These are phyloP conservation scores for Danionella cerebrum DNA, from an alignment of 2,113 vertebrate species.

Conservation along the genomic window DNA sequence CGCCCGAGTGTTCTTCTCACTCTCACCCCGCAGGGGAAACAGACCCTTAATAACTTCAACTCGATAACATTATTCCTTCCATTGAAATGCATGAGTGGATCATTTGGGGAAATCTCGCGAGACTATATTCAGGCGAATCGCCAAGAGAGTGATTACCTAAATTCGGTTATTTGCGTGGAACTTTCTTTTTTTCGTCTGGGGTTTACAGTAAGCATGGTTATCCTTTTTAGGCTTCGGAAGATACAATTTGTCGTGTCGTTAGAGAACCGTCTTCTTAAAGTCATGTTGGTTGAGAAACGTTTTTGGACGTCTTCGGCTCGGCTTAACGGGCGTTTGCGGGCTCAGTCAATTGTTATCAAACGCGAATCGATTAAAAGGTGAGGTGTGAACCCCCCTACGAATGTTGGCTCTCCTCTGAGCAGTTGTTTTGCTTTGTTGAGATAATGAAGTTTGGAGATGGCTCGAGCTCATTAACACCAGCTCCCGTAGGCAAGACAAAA, in stretches of 20 bases:
- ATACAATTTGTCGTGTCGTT: too few relatives aligned
- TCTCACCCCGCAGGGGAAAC: not conserved
- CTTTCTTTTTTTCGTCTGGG: too few relatives aligned
- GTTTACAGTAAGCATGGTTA: too few relatives aligned
- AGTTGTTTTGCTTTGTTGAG: constrained; percentile 46
- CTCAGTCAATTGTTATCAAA: not conserved
- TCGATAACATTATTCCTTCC: constrained; percentile 7
- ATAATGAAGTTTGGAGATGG: constrained; percentile 6
- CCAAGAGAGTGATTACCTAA: not conserved
- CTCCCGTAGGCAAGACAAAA: not conserved
- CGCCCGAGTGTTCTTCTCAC: not conserved
- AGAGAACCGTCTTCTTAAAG: too few relatives aligned
- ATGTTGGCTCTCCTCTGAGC: constrained; percentile 45
- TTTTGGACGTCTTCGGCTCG: too few relatives aligned
- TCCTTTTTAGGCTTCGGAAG: too few relatives aligned
- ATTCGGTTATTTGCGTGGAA: too few relatives aligned
- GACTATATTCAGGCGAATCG: not conserved
- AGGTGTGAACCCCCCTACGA: constrained; percentile 45
- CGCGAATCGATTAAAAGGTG: constrained; percentile 5
- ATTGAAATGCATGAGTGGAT: constrained; percentile 10
- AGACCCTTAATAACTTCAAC: not conserved
- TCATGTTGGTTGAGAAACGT: too few relatives aligned
- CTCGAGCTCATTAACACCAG: constrained; percentile 14
- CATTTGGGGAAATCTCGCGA: not conserved
- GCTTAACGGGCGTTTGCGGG: too few relatives aligned